Base-by-base conservation (phyloP, 2,113 vertebrate species). In the Myrmecobius fasciatus region DNA sequence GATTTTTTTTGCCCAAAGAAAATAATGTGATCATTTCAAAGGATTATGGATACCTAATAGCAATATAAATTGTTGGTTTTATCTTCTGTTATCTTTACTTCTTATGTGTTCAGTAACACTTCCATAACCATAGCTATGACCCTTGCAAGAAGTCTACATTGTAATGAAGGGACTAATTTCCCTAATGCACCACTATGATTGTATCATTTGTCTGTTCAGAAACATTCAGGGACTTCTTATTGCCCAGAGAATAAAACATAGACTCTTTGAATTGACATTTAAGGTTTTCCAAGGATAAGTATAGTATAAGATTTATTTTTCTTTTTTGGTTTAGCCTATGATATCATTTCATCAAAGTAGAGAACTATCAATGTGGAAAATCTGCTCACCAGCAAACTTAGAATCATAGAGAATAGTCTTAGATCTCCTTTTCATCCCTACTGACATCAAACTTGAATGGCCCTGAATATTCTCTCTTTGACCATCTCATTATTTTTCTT, bases 161-260 rank as follows among this genome's bases (percentile, higher is more conserved):
- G n/a, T 91, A 1, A 53, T 56, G 11, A 24, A 17, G 48, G 43
- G 48, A 25, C 24, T 0, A 89, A 93, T 25, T 2, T 56, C 3
- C 91, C 53, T 54, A 47, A 94, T 9, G n/a, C 36, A 43, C 9
- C 22, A 28, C 12, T 3, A 89, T 92, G 54, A 88, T 91, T 90
- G 94, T 67, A 4, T 5, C 67, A 83, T 11, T 51, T 31, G 24
- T n/a, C 89, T 90, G 91, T 12, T 96, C 43, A 83, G 54, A 96
- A 93, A 46, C 0, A 1, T 91, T 92, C 25, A 52, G 0, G 56
- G 22, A 20, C 49, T 95, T 89, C 25, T 48, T 89, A 48, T 0
- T 91, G n/a, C 51, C 11, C 6, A 93, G 92, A 31, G 95, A 94
- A 90, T 52, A 92, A 89, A 93, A 43, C 6, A 49, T 54, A 54